phyloP scores from a whole-genome alignment of 2,888 invertebrate genomes.

The Apamea crenata region DNA sequence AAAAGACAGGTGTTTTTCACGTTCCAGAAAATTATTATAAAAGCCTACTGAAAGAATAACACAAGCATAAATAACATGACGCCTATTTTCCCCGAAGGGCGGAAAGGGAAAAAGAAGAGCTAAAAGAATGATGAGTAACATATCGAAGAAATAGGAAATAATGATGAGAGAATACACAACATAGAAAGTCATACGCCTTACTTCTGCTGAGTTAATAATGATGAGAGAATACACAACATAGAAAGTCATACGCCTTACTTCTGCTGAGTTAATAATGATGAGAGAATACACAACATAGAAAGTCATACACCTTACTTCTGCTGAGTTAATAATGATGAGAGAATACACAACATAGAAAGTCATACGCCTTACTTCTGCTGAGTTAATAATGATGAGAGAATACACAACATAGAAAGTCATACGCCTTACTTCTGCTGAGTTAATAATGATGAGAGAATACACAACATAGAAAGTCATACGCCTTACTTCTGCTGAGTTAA shows the following conservation, averaged over 20 bases:
- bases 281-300: neutral
- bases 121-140: neutral
- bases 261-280: neutral
- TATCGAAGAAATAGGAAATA: neutral
- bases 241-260: neutral
- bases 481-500: neutral
- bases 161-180: neutral
- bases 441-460: neutral
- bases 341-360: neutral
- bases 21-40: neutral
- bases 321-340: too few species aligned
- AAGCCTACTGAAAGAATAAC: neutral
- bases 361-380: neutral
- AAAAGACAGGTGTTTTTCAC: neutral
- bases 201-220: neutral
- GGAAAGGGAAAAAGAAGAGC: neutral
- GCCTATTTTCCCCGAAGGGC: neutral
- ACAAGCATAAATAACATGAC: neutral
- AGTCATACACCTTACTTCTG: neutral
- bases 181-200: neutral
- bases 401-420: neutral
- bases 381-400: too few species aligned
- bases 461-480: neutral
- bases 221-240: neutral
- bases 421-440: neutral